Base-by-base conservation (phyloP, 2,888 invertebrate genomes). In the Neoitamus cyanurus region DNA sequence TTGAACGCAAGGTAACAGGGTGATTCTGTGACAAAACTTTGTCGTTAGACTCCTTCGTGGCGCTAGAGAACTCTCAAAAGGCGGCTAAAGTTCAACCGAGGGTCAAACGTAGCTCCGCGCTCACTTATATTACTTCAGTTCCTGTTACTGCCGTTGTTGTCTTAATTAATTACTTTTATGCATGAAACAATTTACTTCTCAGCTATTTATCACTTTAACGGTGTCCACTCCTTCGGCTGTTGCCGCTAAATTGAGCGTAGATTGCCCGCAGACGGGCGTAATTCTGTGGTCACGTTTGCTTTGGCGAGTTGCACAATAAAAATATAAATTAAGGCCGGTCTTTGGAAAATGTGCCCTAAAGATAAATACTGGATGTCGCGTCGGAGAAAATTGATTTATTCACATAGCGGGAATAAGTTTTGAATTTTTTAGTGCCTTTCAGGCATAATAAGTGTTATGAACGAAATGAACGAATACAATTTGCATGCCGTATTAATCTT, bases 131-230 rank as follows among this genome's bases (percentile, higher is more conserved):
- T 58, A 58, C 25, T 58, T 25, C 25, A 25, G 42, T 25, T 25
- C 36, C 37, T 80, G n/a, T 30, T 48, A 58, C 20, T 58, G 31
- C 37, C 58, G 58, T 58, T 80, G 78, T 58, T 80, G 58, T 70
- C 83, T 77, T 84, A 86, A 86, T 86, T 86, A 86, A 86, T 86
- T 86, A 84, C 85, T 83, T 80, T 85, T 84, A 82, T 85, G 84
- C 86, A 86, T 86, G 86, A 86, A 86, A 86, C 83, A 86, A 86
- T 85, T 86, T 84, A 84, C 72, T 86, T 86, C 69, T 80, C 83
- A 86, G 83, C 73, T 84, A 84, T 78, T 86, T 84, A 86, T 86
- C 83, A 84, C 84, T 75, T 85, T 70, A 58, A 80, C 58, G 78
- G 20, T 80, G 58, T 80, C 78, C 78, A 80, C 78, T 80, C 78